Percentiles rank a stretch among this genome's conserved stretches.
Conservation (phyloP, 1,140 invertebrate genomes). For the Coenobita brevimanus region DNA sequence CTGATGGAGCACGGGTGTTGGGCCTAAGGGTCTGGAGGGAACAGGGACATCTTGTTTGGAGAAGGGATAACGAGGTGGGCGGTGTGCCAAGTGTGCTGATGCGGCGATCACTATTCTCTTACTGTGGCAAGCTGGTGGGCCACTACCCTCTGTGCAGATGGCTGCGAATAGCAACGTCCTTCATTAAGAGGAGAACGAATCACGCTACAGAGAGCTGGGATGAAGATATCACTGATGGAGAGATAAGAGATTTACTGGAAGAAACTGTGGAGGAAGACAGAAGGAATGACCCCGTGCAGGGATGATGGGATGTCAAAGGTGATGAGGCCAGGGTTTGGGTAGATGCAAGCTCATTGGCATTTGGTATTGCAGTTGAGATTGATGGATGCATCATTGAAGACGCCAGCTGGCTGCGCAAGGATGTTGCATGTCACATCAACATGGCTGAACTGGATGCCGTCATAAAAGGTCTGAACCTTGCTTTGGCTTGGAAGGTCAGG, state of each 20-base stretch:
- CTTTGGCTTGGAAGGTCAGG: too few species aligned
- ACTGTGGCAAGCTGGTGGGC: not conserved
- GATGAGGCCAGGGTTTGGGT: slow-evolving; percentile 18
- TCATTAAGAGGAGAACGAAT: slow-evolving; percentile 1
- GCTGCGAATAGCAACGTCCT: not conserved
- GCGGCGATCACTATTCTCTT: not conserved
- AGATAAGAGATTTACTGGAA: not conserved
- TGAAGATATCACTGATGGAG: not conserved
- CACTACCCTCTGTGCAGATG: not conserved
- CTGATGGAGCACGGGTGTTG: not conserved
- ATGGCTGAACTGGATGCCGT: too few species aligned
- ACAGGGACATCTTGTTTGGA: not conserved
- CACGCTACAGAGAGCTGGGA: not conserved
- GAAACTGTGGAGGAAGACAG: not conserved
- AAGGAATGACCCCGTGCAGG: not conserved
- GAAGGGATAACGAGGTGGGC: not conserved
- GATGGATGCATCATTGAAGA: too few species aligned
- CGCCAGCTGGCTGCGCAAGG: too few species aligned
- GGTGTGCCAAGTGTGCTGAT: not conserved
- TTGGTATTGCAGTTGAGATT: too few species aligned
- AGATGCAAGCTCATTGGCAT: not conserved
- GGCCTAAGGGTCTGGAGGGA: slow-evolving; percentile 12
- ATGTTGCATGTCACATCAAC: too few species aligned
- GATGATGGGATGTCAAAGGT: not conserved
- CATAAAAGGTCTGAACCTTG: too few species aligned